Evolutionary conservation across 2,888 invertebrate genomes (phyloP).

Genomic region (Drosophila buzzatii): DNA sequence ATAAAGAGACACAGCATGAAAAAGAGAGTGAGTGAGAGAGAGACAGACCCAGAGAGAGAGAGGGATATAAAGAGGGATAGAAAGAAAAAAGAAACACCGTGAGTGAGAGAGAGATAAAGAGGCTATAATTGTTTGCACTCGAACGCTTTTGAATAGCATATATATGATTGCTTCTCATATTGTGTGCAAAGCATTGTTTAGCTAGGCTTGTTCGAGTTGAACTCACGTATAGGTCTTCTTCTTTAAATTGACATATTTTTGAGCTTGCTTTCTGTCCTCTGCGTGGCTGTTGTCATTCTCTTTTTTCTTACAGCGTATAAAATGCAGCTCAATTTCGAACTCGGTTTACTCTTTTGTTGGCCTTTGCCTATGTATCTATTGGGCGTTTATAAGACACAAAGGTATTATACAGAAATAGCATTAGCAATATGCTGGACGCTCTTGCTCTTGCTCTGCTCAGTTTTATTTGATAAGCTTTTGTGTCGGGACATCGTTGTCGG

Average conservation of each 20-base stretch:
- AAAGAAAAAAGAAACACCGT: too few relatives aligned
- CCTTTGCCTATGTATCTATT: slow-evolving; percentile 1
- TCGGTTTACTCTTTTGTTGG: slow-evolving; percentile 36
- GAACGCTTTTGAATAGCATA: neutral
- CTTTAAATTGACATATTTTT: neutral
- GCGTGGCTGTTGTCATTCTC: neutral
- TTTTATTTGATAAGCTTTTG: slow-evolving; percentile 6
- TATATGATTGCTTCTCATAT: neutral
- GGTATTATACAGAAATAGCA: slow-evolving; percentile 15
- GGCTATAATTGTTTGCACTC: slow-evolving; percentile 2
- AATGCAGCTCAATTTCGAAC: slow-evolving; percentile 39
- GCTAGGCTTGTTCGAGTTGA: neutral
- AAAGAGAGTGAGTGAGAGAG: neutral
- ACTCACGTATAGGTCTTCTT: neutral
- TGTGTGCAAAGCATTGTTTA: neutral
- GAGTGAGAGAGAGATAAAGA: neutral
- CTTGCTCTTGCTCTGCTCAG: neutral
- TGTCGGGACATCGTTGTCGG: neutral
- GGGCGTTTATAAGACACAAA: slow-evolving; percentile 13
- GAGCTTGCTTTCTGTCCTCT: neutral
- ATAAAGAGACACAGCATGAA: too few relatives aligned
- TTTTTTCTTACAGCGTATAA: neutral
- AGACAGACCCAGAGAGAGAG: neutral
- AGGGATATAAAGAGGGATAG: neutral
- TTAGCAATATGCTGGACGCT: slow-evolving; percentile 18